These are phyloP conservation scores for Redunca redunca DNA, from an alignment of 2,113 vertebrate genomes.

Conservation along the genomic window DNA sequence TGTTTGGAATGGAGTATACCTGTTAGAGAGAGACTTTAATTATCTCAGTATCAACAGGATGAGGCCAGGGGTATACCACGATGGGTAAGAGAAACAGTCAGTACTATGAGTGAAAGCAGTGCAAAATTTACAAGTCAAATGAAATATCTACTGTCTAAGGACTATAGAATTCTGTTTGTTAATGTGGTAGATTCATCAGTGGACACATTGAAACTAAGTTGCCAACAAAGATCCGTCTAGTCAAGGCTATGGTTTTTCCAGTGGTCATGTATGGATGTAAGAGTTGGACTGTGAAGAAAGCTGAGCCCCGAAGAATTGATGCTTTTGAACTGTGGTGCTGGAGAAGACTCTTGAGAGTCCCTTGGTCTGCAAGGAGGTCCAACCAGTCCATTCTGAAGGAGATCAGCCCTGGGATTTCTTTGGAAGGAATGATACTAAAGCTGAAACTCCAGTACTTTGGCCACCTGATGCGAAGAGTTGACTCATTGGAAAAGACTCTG, in stretches of 20 bases:
- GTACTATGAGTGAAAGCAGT: background rate
- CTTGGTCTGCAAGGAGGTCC: too few species aligned
- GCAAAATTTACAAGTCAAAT: background rate
- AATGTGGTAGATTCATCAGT: background rate
- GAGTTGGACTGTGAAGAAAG: too few species aligned
- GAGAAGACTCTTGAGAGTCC: too few species aligned
- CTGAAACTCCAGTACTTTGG: too few species aligned
- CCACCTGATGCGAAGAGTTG: too few species aligned
- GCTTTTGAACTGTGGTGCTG: too few species aligned
- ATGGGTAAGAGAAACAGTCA: background rate
- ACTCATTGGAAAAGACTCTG: too few species aligned
- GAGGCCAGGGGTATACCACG: background rate
- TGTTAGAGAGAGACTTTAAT: background rate
- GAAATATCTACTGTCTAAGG: background rate
- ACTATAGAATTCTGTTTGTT: background rate
- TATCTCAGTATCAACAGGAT: background rate
- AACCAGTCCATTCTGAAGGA: too few species aligned
- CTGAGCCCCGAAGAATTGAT: too few species aligned
- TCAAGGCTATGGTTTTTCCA: too few species aligned
- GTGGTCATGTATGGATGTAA: background rate
- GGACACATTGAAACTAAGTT: background rate
- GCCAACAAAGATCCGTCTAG: background rate
- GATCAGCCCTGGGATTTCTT: too few species aligned
- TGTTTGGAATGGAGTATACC: background rate
- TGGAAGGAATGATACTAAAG: too few species aligned